These are phyloP conservation scores for Erannis defoliaria DNA, from an alignment of 2,888 invertebrate species.

Conservation along the genomic window DNA sequence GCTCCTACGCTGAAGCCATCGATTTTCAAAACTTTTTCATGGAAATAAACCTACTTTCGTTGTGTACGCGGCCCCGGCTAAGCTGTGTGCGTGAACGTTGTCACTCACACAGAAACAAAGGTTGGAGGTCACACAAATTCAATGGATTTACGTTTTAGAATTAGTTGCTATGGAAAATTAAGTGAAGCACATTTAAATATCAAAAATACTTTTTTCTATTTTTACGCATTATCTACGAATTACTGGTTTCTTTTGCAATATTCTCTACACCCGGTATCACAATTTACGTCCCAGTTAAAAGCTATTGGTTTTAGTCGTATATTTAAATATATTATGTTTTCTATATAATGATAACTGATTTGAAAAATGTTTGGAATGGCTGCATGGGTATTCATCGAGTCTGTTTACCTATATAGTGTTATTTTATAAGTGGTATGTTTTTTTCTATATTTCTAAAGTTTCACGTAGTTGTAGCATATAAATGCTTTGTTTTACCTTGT, in stretches of 20 bases:
- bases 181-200: background rate
- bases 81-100: constrained; percentile 66
- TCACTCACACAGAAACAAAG: constrained; percentile 60
- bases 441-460: background rate
- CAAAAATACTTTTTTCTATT: background rate
- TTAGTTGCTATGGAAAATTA: background rate
- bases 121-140: constrained; percentile 75
- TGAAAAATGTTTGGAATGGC: too few species aligned
- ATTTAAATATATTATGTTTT: too few species aligned
- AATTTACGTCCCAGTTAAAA: too few species aligned
- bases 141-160: constrained; percentile 48
- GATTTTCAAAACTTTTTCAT: constrained; percentile 88
- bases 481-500: constrained; percentile 36
- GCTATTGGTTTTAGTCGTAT: too few species aligned
- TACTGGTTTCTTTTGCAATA: too few species aligned
- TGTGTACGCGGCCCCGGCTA: constrained; percentile 66
- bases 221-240: too few species aligned
- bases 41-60: constrained; percentile 86
- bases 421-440: background rate
- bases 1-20: constrained; percentile 86
- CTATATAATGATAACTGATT: too few species aligned
- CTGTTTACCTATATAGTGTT: too few species aligned
- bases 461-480: constrained; percentile 2
- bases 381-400: too few species aligned
- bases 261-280: too few species aligned